Percentiles rank a stretch among this genome's conserved stretches.
Conservation (phyloP, 2,797 vertebrate genomes). For the Bradypodion pumilum region DNA sequence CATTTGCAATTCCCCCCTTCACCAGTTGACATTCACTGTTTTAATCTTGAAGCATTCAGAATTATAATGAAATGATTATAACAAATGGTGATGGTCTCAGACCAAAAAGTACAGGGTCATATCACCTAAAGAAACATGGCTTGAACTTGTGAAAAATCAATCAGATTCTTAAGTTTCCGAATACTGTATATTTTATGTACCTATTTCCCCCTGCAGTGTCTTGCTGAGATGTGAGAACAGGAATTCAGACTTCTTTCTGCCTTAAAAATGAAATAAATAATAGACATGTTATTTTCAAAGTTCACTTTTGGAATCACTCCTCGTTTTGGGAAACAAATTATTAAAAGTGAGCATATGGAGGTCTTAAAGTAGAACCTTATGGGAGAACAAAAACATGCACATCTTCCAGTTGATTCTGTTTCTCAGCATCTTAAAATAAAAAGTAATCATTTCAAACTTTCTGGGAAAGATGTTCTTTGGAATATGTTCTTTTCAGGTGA, state of each 20-base stretch:
- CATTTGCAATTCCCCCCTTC: neutral
- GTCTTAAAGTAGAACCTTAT: slow-evolving; percentile 80
- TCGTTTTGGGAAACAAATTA: slow-evolving; percentile 76
- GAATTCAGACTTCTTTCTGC: slow-evolving; percentile 65
- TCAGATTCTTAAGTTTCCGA: too few relatives aligned
- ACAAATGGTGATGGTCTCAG: neutral
- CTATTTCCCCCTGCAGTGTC: neutral
- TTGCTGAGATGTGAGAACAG: slow-evolving; percentile 67
- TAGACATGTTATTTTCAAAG: slow-evolving; percentile 74
- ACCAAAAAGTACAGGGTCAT: neutral
- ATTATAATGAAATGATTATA: neutral
- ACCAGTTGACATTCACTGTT: neutral
- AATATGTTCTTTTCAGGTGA: slow-evolving; percentile 31
- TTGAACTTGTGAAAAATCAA: too few relatives aligned
- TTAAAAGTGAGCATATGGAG: slow-evolving; percentile 80
- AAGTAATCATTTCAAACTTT: slow-evolving; percentile 61
- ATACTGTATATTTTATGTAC: too few relatives aligned
- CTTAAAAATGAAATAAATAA: slow-evolving; percentile 43
- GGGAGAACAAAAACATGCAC: slow-evolving; percentile 44
- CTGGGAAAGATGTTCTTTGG: slow-evolving; percentile 44
- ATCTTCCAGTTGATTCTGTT: slow-evolving; percentile 66
- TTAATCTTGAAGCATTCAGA: neutral
- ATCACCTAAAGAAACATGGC: neutral
- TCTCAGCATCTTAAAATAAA: slow-evolving; percentile 69
- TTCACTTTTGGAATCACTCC: slow-evolving; percentile 75